Evolutionary conservation across 2,113 vertebrate genomes (phyloP).

Genomic region (Siniperca knerii): DNA sequence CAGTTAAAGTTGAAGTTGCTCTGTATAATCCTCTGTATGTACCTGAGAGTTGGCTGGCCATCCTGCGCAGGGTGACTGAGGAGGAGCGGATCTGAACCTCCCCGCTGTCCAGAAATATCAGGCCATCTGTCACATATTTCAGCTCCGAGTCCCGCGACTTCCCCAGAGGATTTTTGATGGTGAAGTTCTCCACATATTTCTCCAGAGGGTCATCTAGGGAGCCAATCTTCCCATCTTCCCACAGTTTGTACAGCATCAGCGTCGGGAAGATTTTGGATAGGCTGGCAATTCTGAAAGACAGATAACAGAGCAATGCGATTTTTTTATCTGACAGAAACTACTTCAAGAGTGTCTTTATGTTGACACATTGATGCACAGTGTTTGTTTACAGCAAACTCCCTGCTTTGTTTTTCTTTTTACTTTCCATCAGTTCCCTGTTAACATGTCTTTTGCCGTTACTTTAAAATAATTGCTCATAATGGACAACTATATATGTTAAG

Average conservation of each 20-base stretch:
- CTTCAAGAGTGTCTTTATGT: neutral
- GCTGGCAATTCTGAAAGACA: constrained; percentile 88
- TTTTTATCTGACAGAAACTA: neutral
- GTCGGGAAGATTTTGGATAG: constrained; percentile 95
- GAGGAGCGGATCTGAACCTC: constrained; percentile 84
- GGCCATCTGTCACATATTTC: constrained; percentile 84
- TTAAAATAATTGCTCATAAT: too few species aligned
- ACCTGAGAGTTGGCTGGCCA: constrained; percentile 93
- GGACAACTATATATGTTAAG: neutral
- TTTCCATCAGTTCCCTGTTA: neutral
- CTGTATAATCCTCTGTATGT: neutral
- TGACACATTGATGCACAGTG: neutral
- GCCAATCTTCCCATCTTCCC: constrained; percentile 91
- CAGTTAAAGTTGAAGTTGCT: neutral
- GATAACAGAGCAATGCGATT: neutral
- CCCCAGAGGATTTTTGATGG: constrained; percentile 92
- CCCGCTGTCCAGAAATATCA: constrained; percentile 87
- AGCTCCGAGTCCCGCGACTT: constrained; percentile 81
- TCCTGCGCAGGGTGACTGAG: constrained; percentile 90
- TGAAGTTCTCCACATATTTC: constrained; percentile 89
- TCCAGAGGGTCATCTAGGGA: constrained; percentile 94
- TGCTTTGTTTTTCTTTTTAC: neutral
- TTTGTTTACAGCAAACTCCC: neutral
- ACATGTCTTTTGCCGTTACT: neutral
- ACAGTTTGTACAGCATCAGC: constrained; percentile 93